Evolutionary conservation across 2,888 invertebrate genomes (phyloP), one percentile per base, ranked within the genome.

Genomic region (Drosophila testacea): DNA sequence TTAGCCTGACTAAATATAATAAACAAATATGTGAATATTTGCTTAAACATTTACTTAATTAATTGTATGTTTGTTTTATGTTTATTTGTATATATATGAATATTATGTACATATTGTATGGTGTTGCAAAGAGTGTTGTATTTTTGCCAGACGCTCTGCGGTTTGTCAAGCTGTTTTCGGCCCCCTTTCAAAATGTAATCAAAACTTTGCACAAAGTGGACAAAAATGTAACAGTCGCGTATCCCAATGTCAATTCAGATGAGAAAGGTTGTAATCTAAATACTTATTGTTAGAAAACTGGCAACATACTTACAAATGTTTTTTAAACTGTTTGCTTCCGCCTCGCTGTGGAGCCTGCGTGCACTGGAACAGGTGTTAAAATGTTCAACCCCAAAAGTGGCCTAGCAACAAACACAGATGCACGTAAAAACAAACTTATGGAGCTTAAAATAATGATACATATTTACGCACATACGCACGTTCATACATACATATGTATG

Each of bases 131-230:
- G 32, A 30, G 36, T 54, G 34, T 57, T 51, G 11, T 34, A 22
- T 44, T 41, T 48, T 57, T 46, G 27, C 34, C 52, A 32, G 13
- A 16, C 22, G 7, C 36, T 39, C 38, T 10, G 22, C 61, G 4
- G 4, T 46, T 55, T 50, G 67, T 62, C 62, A 55, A 39, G 38
- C 63, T 42, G 56, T 56, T 69, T 42, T 39, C 22, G 7, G n/a
- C 16, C 28, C 11, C 9, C 32, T 62, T 16, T 9, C 10, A 6
- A 39, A 64, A 60, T 41, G 27, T 44, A 44, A 63, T 62, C 48
- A 75, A 68, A 38, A 6, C 39, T 28, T 62, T 71, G 54, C 61
- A 51, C 69, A 64, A 74, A 62, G 59, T 36, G 11, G 13, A 7
- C 41, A 36, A 50, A 32, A 67, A 16, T 41, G 16, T 6, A 13